Evolutionary conservation across 1,140 invertebrate genomes (phyloP), one percentile per base, ranked within the genome.

Genomic region (Littorina saxatilis): DNA sequence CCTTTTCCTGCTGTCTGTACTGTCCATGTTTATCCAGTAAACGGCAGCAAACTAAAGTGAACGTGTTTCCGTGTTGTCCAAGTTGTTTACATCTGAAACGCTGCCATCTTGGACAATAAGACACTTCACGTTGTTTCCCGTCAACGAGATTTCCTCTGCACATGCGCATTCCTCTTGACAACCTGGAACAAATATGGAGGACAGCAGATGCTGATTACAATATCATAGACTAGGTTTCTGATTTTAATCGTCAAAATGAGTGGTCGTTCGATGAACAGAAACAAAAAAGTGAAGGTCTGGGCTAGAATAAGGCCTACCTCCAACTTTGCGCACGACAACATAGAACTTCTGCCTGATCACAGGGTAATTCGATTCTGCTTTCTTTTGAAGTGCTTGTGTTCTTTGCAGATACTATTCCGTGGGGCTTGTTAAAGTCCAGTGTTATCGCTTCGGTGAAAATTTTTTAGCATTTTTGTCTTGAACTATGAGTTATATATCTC

Each of bases 241-340:
- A 52, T 52, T 52, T 40, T 50, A n/a, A 20, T 17, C 80, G 37
- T 66, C 35, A 83, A 72, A 58, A 81, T 83, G 76, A 83, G 84
- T 58, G 78, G 82, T 23, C 80, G 80, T 79, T 75, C 79, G 3
- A 79, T 77, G 11, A 82, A 75, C 40, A 86, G 90, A 75, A 86
- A 85, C 63, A 90, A 87, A 39, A 88, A 91, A 83, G 92, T 92
- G 39, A 88, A 90, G 82, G 92, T 92, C 27, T 92, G 90, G 89
- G 87, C 89, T 17, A 86, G 92, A 73, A 89, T 89, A 58, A 85
- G 90, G 86, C 92, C 92, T 15, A 92, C 91, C 40, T 43, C 91
- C 47, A 85, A 91, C 29, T 92, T 92, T 88, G 90, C 91, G 11
- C 83, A 89, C 81, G 89, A 92, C 55, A 88, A 88, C 80, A 83